Evolutionary conservation across 2,113 vertebrate genomes (phyloP).

Genomic region (Orientallactaga bullata): DNA sequence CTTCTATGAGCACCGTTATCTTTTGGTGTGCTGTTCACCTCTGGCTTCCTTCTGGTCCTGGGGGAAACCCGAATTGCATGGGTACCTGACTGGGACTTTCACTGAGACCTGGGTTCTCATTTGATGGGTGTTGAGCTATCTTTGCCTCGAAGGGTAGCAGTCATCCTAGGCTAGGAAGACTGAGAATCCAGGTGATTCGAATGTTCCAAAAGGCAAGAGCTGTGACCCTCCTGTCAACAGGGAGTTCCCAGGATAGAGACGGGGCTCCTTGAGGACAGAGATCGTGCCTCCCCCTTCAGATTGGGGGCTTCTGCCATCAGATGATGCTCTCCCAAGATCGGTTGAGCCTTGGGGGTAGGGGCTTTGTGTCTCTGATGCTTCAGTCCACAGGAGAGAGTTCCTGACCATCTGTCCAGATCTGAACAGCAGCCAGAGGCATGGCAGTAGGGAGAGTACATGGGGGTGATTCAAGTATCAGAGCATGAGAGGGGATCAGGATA

Average conservation of each 20-base stretch:
- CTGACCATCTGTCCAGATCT: background rate
- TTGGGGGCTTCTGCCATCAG: background rate
- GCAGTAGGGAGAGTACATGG: background rate
- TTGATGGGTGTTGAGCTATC: background rate
- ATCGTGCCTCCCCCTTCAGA: background rate
- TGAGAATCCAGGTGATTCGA: background rate
- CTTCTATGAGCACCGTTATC: background rate
- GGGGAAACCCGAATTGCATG: background rate
- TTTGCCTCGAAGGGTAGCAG: background rate
- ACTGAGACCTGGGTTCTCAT: background rate
- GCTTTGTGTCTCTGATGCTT: background rate
- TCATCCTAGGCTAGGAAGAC: background rate
- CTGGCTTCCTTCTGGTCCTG: background rate
- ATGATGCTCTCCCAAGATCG: background rate
- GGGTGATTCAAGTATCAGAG: background rate
- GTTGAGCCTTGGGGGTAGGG: background rate
- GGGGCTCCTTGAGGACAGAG: background rate
- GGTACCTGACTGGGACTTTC: background rate
- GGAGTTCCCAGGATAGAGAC: background rate
- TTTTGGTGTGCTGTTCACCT: background rate
- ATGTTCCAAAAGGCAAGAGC: background rate
- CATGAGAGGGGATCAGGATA: background rate
- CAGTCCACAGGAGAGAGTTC: background rate
- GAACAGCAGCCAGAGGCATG: background rate
- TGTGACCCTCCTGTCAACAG: background rate